Base-by-base conservation (phyloP, 2,113 vertebrate species). In the Parus major region DNA sequence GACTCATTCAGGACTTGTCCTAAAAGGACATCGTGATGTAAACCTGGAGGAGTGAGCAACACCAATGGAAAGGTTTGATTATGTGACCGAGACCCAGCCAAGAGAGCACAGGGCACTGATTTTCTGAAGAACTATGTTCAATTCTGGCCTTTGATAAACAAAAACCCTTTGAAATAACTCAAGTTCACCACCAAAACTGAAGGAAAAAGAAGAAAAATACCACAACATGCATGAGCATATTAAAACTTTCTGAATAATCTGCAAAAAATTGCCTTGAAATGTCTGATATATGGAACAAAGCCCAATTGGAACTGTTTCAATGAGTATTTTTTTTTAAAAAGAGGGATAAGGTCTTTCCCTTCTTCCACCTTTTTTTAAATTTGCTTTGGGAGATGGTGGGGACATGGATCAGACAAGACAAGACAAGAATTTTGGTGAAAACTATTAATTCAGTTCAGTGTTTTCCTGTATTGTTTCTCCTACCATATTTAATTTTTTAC, bases 221-320 rank as follows among this genome's bases (percentile, higher is more conserved):
- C 77, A 69, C 7, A 71, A 55, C 6, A 9, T 7, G 28, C 5
- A 29, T 12, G 4, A 1, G 3, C 35, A 31, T 33, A 39, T 63
- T 80, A 85, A 85, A 91, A 33, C 16, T 77, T 42, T 23, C 36
- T 36, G 9, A 71, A 75, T 11, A 65, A 65, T 20, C 57, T 46
- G 69, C 29, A 96, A 95, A 92, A 86, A 79, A 56, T 24, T 82
- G 24, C 35, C 55, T 56, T 70, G 35, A 90, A 55, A 77, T 33
- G 36, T 59, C 39, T 41, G 29, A 57, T 28, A 46, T 4, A 61
- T 10, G 25, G 10, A 12, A 82, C 81, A 85, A 85, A 57, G 11
- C 3, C 60, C 14, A 66, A 63, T 75, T 36, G 49, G 28, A 94
- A 64, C 23, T 19, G 21, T 28, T 88, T 61, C 56, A 49, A 22